Percentiles rank a stretch among this genome's conserved stretches.
These are phyloP conservation scores for Conus betulinus DNA, from an alignment of 1,140 invertebrate species.

Conservation along the genomic window DNA sequence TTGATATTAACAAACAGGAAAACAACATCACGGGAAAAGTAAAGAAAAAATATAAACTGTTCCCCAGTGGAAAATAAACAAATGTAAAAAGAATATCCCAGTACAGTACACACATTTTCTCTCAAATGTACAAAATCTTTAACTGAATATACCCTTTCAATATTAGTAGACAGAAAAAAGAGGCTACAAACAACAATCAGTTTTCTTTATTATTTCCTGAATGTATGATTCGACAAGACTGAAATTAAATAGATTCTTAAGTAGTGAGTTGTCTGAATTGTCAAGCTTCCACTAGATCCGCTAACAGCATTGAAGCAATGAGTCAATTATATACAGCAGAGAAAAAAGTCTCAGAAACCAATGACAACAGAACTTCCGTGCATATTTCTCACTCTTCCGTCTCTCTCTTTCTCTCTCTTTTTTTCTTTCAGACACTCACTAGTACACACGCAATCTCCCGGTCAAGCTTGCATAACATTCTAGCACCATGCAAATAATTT, in stretches of 20 bases:
- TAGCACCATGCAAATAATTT: conserved; percentile 23
- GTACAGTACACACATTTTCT: no score
- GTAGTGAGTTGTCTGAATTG: neutral
- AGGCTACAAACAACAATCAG: no score
- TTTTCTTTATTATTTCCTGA: no score
- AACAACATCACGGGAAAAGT: no score
- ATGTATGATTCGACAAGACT: no score
- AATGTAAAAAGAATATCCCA: no score
- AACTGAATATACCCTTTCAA: no score
- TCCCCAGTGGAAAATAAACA: no score
- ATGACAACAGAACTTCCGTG: neutral
- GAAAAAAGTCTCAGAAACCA: neutral
- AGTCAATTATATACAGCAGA: conserved; percentile 4
- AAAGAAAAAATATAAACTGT: no score
- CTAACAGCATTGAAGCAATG: neutral
- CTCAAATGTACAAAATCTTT: no score
- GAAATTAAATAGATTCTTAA: neutral
- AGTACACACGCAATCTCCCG: neutral
- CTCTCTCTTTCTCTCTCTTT: neutral
- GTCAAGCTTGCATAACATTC: conserved; percentile 15
- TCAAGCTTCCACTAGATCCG: neutral
- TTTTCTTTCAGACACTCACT: neutral
- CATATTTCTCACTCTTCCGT: neutral
- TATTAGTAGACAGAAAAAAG: no score
- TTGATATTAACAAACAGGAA: no score